These are phyloP conservation scores for Apamea monoglypha DNA, from an alignment of 2,888 invertebrate species.

Conservation along the genomic window DNA sequence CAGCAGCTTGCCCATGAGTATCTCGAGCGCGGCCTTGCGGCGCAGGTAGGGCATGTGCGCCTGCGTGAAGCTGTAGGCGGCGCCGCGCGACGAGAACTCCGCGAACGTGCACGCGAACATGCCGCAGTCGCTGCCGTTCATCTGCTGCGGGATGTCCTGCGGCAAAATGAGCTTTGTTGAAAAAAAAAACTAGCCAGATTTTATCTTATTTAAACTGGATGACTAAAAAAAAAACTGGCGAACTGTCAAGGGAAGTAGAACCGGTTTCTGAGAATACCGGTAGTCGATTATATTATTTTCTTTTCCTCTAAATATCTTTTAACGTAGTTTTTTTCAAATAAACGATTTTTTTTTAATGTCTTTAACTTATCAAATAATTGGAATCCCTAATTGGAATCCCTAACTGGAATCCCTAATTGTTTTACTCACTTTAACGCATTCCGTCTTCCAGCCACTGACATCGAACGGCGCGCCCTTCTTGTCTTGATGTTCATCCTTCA, in stretches of 20 bases:
- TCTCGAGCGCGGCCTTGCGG: slow-evolving; percentile 97
- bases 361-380: not conserved
- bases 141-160: slow-evolving; percentile 97
- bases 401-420: not conserved
- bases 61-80: slow-evolving; percentile 95
- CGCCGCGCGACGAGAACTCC: slow-evolving; percentile 95
- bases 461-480: slow-evolving; percentile 95
- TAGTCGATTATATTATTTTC: not conserved
- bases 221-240: too few species aligned
- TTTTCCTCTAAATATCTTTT: not conserved
- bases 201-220: too few species aligned
- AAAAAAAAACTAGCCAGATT: too few species aligned
- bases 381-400: not conserved
- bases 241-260: not conserved
- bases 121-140: slow-evolving; percentile 99
- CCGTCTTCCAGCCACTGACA: slow-evolving; percentile 92
- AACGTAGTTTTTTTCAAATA: not conserved
- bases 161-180: not conserved
- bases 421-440: slow-evolving; percentile 90
- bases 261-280: not conserved
- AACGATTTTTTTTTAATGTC: not conserved
- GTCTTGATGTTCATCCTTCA: slow-evolving; percentile 95
- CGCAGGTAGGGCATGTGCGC: slow-evolving; percentile 98
- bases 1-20: slow-evolving; percentile 93
- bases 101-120: slow-evolving; percentile 99